Evolutionary conservation across 2,888 invertebrate genomes (phyloP).

Genomic region (Cenopis cana): DNA sequence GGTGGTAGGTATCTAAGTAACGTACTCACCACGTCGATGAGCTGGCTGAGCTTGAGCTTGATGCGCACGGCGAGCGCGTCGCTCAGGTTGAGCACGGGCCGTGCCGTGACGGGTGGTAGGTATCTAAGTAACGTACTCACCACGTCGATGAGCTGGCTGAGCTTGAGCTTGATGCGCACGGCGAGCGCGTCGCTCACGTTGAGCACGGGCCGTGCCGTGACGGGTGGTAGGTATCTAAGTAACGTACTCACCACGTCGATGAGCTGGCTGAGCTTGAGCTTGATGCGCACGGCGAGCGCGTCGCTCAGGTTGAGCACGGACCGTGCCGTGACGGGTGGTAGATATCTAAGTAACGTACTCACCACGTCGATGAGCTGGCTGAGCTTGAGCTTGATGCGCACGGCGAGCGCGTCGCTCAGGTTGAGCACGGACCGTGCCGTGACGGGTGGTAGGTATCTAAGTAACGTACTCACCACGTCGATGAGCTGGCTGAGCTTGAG

Average conservation of each 20-base stretch:
- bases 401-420: too few relatives aligned
- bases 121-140: constrained; percentile 90
- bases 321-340: constrained; percentile 84
- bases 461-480: constrained; percentile 93
- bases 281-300: constrained; percentile 97
- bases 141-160: constrained; percentile 98
- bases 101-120: too few relatives aligned
- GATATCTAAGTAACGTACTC: too few relatives aligned
- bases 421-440: too few relatives aligned
- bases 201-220: not conserved
- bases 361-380: too few relatives aligned
- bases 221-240: not conserved
- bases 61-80: constrained; percentile 88
- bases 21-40: constrained; percentile 97
- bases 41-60: too few relatives aligned
- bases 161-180: constrained; percentile 97
- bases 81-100: too few relatives aligned
- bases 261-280: constrained; percentile 97
- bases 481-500: constrained; percentile 82
- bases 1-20: not conserved
- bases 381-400: too few relatives aligned
- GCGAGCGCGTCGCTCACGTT: constrained; percentile 93
- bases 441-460: too few relatives aligned
- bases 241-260: constrained; percentile 95
- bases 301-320: constrained; percentile 98